Evolutionary conservation across 2,113 vertebrate genomes (phyloP).

Genomic region (Manacus vitellinus): DNA sequence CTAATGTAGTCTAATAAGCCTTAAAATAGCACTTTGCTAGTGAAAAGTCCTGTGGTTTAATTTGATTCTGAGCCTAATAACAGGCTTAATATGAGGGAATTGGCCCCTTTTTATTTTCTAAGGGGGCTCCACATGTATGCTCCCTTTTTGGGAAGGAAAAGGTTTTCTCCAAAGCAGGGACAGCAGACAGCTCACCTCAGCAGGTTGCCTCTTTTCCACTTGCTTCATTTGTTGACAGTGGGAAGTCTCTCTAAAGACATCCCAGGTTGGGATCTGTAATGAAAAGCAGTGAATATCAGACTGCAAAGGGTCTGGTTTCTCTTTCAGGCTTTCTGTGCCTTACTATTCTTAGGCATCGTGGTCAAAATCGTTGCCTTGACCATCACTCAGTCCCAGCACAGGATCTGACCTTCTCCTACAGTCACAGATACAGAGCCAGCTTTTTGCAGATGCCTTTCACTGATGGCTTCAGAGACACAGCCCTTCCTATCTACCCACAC

Average conservation of each 20-base stretch:
- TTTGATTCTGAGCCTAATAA: slow-evolving; percentile 82
- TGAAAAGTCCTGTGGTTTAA: slow-evolving; percentile 82
- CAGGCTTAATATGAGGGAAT: slow-evolving; percentile 78
- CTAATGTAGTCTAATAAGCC: slow-evolving; percentile 86
- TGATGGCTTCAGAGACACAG: not conserved
- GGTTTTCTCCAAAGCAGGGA: not conserved
- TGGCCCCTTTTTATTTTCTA: slow-evolving; percentile 74
- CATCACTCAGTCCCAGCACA: not conserved
- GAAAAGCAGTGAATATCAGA: not conserved
- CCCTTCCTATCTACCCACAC: not conserved
- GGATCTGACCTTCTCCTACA: not conserved
- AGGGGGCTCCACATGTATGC: slow-evolving; percentile 53
- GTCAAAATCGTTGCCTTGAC: not conserved
- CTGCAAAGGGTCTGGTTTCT: not conserved
- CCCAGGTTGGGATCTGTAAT: not conserved
- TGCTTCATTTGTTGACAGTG: not conserved
- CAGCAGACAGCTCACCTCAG: slow-evolving; percentile 1
- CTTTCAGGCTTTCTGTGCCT: not conserved
- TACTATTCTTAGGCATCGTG: not conserved
- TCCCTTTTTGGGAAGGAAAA: slow-evolving; percentile 27
- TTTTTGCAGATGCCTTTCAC: not conserved
- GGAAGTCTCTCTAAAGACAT: slow-evolving; percentile 15
- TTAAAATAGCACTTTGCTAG: slow-evolving; percentile 82
- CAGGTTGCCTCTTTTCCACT: not conserved
- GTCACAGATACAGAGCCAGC: not conserved